Conservation (phyloP, 2,113 vertebrate species). For the Heterotis niloticus region DNA sequence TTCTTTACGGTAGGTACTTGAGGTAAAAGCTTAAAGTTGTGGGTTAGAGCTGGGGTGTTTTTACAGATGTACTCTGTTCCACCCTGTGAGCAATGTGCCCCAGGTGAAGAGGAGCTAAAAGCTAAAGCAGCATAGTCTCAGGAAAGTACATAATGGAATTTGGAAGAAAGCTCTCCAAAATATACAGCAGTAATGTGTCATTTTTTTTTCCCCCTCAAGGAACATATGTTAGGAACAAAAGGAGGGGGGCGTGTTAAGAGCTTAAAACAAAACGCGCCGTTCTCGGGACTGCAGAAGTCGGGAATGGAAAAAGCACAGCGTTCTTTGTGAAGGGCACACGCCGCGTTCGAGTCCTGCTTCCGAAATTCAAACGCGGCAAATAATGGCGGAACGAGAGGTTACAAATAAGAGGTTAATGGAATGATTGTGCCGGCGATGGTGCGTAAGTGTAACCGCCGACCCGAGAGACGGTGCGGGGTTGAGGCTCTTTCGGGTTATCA, state of each 20-base stretch:
- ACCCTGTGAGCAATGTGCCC: constrained; percentile 53
- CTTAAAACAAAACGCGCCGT: background rate
- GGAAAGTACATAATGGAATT: constrained; percentile 25
- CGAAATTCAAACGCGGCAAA: constrained; percentile 3
- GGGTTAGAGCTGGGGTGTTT: constrained; percentile 36
- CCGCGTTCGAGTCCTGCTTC: background rate
- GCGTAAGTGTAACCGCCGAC: background rate
- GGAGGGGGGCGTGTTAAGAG: background rate
- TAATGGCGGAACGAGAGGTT: background rate
- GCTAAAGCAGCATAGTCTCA: constrained; percentile 37
- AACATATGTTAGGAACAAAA: background rate
- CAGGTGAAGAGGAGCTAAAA: constrained; percentile 58
- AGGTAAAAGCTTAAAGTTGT: constrained; percentile 40
- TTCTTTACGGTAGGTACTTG: constrained; percentile 40
- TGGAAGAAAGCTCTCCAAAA: constrained; percentile 54
- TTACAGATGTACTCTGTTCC: constrained; percentile 40
- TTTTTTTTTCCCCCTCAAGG: constrained; percentile 11
- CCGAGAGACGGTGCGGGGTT: background rate
- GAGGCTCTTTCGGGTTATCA: background rate
- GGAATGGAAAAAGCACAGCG: background rate
- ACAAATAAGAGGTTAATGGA: constrained; percentile 12
- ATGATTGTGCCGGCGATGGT: background rate
- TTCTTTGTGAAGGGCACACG: background rate
- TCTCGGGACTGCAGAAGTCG: background rate
- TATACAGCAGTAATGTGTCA: constrained; percentile 31